phyloP scores from a whole-genome alignment of 2,888 invertebrate species.

The Leptinotarsa haldemani region DNA sequence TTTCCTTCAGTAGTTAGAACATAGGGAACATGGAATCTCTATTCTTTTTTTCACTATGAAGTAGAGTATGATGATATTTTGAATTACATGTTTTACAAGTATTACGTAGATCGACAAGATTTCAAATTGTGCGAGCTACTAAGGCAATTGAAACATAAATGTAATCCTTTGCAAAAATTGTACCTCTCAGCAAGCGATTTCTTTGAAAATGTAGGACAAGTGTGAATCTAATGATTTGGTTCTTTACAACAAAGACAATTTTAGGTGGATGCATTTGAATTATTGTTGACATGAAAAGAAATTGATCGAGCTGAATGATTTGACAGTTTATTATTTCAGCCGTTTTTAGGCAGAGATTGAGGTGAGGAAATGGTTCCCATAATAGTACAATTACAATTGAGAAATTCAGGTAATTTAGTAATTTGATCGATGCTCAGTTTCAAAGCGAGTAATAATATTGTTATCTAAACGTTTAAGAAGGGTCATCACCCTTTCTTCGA shows the following conservation, averaged over 20 bases:
- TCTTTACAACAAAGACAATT: constrained; percentile 12
- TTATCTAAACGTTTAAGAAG: constrained; percentile 4
- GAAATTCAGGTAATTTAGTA: neutral
- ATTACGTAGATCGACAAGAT: neutral
- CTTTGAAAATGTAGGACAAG: constrained; percentile 1
- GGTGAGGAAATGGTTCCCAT: neutral
- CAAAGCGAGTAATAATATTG: neutral
- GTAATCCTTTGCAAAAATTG: neutral
- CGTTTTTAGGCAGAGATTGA: neutral
- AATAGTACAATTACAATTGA: constrained; percentile 5
- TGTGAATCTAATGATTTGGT: neutral
- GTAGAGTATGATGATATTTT: no score
- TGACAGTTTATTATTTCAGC: neutral
- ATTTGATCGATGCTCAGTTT: constrained; percentile 10
- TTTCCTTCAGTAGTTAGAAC: no score
- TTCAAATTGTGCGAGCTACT: neutral
- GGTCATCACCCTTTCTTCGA: neutral
- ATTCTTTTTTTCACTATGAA: no score
- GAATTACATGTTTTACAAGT: neutral
- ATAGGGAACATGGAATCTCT: no score
- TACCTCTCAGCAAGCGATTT: neutral
- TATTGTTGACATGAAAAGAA: constrained; percentile 16
- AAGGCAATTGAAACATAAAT: neutral
- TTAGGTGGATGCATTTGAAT: neutral
- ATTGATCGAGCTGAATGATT: neutral